Evolutionary conservation across 2,888 invertebrate genomes (phyloP).

Genomic region (Chrysomela aeneicollis): DNA sequence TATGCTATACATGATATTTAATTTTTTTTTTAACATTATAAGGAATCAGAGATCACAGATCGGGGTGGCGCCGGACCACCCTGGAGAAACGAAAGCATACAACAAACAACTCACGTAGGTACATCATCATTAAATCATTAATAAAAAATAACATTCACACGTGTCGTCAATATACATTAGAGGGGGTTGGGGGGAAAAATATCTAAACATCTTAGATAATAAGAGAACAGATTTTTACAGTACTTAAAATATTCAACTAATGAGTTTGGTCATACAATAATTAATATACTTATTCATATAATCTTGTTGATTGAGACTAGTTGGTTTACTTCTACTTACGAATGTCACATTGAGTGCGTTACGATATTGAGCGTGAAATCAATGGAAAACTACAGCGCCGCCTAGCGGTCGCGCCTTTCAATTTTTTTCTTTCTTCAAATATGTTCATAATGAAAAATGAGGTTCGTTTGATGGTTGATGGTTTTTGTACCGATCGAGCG

Average conservation of each 20-base stretch:
- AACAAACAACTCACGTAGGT: slow-evolving; percentile 57
- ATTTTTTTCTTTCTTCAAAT: slow-evolving; percentile 27
- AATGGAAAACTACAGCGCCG: slow-evolving; percentile 47
- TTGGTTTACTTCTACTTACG: slow-evolving; percentile 50
- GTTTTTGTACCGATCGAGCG: no score
- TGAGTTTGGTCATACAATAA: slow-evolving; percentile 54
- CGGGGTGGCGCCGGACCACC: slow-evolving; percentile 55
- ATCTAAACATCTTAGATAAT: slow-evolving; percentile 52
- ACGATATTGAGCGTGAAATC: slow-evolving; percentile 53
- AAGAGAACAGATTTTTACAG: slow-evolving; percentile 51
- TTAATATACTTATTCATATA: slow-evolving; percentile 42
- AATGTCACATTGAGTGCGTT: slow-evolving; percentile 55
- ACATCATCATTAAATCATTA: slow-evolving; percentile 51
- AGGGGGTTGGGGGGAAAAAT: no score
- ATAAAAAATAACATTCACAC: slow-evolving; percentile 55
- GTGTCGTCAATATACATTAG: slow-evolving; percentile 53
- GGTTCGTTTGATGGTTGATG: neutral
- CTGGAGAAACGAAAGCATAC: slow-evolving; percentile 55
- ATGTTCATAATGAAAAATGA: neutral
- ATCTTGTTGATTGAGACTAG: slow-evolving; percentile 57
- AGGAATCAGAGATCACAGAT: slow-evolving; percentile 63
- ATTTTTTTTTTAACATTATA: slow-evolving; percentile 45
- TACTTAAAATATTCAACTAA: slow-evolving; percentile 51
- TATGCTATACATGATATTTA: slow-evolving; percentile 58
- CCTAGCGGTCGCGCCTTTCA: slow-evolving; percentile 45